Base-by-base conservation (phyloP, 2,797 vertebrate species). In the Leuciscus waleckii region DNA sequence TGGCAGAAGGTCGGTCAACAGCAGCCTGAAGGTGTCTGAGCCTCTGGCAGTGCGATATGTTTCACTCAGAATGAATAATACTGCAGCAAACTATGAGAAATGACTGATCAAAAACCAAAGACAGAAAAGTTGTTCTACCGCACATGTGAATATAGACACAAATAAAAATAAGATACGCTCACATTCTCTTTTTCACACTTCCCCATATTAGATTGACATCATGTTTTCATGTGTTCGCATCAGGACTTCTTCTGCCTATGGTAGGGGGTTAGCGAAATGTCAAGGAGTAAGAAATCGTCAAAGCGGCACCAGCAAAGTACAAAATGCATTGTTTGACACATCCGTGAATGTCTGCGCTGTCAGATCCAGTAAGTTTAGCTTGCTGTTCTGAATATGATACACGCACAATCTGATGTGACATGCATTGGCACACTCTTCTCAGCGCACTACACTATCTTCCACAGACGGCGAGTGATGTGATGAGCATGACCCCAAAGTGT, bases 1-100 rank as follows among this genome's bases (percentile, higher is more conserved):
- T 41, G 82, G 71, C 43, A 84, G 82, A 84, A 84, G 82, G 82
- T 78, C 82, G 75, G 82, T 84, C 82, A 68, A 32, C 74, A 13
- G 65, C 82, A 69, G 75, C 75, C 75, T 46, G 82, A 43, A 77
- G 82, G 49, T 23, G 35, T 58, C 74, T 58, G 75, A 41, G 82
- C 74, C 82, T 68, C 71, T 51, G 29, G 71, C 65, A 13, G 43
- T 69, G 13, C 3, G n/a, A 39, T 58, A 65, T 32, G 37, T 84
- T 68, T 84, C 54, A 26, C 73, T 75, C 74, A 0, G 35, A 69
- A 84, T 84, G 51, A 84, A 84, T 46, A 58, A 68, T 84, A 54
- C 65, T 56, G 65, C 79, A 78, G 11, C 74, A 56, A 54, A 84
- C 35, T 69, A 29, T 77, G 63, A 78, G 5, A 8, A 68, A 78